Base-by-base conservation (phyloP, 2,797 vertebrate species). In the Typhlichthys eigenmanni region DNA sequence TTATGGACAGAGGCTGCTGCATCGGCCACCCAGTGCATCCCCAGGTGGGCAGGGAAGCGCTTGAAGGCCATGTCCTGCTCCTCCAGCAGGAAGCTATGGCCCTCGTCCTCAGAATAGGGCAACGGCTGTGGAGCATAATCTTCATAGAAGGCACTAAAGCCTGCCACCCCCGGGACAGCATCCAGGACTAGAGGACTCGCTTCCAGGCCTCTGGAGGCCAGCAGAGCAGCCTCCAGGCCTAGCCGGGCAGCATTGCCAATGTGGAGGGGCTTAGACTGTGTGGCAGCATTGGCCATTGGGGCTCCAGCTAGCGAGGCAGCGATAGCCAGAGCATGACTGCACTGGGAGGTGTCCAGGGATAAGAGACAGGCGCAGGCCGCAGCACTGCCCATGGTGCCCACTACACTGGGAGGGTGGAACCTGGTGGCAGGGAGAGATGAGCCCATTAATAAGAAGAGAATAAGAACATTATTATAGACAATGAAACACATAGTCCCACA, bases 261-360 rank as follows among this genome's bases (percentile, higher is more conserved):
- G 60, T 96, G 95, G 47, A 96, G 76, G 0, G 95, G 94, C 77
- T 96, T 96, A 66, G 93, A 91, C 63, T 95, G 94, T 34, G 95
- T 96, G 71, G 95, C 95, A 0, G 95, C 95, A 0, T 96, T 96
- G 29, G 94, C 95, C 95, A 96, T 95, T 6, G 95, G 95, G 0
- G 95, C 95, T n/a, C 95, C 95, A 0, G 95, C 92, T 0, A 95
- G 87, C 0, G 94, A 96, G 0, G 94, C 93, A 0, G 95, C 94
- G 0, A 96, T 94, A 43, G 93, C 94, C 79, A 96, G 68, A 4
- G 95, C 94, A 2, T 96, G 92, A 17, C 87, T 65, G 51, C 93
- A 93, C 78, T 90, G 91, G 1, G 71, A 47, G 0, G 14, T 43
- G 68, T 89, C 88, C 69, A 96, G 85, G 6, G 91, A 92, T 54